A percentile compares a stretch with the other conserved stretches of the same genome.
Conservation (phyloP, 2,797 vertebrate genomes). For the Diceros bicornis region DNA sequence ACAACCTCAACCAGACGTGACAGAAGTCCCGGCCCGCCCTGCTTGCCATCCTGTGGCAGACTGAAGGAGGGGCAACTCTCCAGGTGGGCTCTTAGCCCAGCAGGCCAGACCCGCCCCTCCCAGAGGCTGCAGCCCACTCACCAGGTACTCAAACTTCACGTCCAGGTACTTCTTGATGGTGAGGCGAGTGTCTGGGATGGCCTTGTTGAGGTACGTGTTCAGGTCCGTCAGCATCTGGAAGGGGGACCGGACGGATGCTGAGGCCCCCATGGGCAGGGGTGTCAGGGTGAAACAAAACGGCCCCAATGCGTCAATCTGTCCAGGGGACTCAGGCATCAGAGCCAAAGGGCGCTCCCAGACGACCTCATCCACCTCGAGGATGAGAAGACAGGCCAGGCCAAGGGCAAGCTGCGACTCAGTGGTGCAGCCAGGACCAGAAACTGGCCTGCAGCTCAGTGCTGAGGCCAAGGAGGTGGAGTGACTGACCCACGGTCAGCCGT, state of each 20-base stretch:
- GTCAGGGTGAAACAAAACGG: background rate
- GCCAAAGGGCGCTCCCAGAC: fast-evolving
- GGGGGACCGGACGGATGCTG: fast-evolving
- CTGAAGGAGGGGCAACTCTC: background rate
- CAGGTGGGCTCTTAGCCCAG: fast-evolving
- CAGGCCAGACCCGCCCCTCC: background rate
- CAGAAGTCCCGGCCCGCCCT: background rate
- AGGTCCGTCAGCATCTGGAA: constrained; percentile 98
- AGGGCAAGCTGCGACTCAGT: background rate
- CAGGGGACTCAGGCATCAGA: background rate
- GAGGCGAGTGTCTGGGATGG: constrained; percentile 98
- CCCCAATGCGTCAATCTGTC: background rate
- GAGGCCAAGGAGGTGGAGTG: background rate
- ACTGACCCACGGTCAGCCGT: background rate
- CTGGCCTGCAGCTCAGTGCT: background rate
- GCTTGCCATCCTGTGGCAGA: fast-evolving
- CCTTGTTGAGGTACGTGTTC: constrained; percentile 99
- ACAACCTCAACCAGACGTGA: fast-evolving
- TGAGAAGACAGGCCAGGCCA: background rate
- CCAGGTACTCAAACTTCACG: constrained; percentile 99
- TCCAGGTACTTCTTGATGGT: constrained; percentile 99
- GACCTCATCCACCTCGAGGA: background rate
- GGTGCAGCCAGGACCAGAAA: background rate
- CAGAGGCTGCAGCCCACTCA: constrained; percentile 84
- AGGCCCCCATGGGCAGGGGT: background rate